Conservation (phyloP, 2,113 vertebrate species). For the Calcarius ornatus region DNA sequence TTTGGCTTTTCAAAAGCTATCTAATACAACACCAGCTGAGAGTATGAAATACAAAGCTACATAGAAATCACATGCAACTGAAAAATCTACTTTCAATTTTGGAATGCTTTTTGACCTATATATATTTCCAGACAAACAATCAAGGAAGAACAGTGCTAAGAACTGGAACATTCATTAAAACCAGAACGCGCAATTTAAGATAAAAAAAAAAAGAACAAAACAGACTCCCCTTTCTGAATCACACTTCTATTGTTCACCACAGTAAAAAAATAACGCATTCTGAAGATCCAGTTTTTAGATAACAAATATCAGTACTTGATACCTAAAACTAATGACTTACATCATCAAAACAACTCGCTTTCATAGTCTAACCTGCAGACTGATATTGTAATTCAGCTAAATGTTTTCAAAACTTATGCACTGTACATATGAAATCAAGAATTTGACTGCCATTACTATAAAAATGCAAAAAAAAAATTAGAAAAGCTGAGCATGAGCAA, state of each 20-base stretch:
- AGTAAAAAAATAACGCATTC: accelerated
- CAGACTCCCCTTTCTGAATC: neutral
- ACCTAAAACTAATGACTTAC: neutral
- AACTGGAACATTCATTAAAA: neutral
- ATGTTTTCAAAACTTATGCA: neutral
- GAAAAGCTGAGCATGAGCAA: neutral
- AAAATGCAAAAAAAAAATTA: neutral
- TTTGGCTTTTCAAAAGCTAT: accelerated
- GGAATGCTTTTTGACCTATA: neutral
- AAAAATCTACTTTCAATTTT: neutral
- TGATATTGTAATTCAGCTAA: neutral
- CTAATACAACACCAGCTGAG: neutral
- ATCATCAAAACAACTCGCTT: no score
- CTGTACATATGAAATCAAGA: accelerated
- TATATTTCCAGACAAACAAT: neutral
- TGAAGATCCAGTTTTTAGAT: neutral
- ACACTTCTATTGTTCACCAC: neutral
- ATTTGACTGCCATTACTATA: neutral
- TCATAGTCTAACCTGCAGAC: neutral
- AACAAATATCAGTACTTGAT: accelerated
- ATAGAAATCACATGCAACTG: neutral
- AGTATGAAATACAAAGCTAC: neutral
- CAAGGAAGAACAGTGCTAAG: neutral
- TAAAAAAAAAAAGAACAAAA: neutral
- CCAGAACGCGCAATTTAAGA: neutral